phyloP scores from a whole-genome alignment of 2,888 invertebrate species.

The Pyrrhosoma nymphula region DNA sequence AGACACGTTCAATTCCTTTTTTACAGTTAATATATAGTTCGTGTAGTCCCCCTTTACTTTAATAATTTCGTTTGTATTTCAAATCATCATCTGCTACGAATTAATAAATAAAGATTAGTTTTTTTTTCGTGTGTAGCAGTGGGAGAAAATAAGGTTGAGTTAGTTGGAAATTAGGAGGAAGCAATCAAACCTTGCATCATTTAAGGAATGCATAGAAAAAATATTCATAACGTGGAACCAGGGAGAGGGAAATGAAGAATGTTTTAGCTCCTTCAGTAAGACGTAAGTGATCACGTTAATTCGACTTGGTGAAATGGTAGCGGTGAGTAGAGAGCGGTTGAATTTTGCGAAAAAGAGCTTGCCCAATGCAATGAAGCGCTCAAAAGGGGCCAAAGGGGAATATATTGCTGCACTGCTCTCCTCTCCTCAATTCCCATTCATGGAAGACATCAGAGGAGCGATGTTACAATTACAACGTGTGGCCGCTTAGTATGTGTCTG shows the following conservation, averaged over 20 bases:
- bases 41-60: too few species aligned
- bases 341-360: background rate
- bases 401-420: background rate
- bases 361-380: background rate
- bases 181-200: too few species aligned
- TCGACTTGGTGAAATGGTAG: background rate
- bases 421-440: constrained; percentile 40
- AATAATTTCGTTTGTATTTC: too few species aligned
- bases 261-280: background rate
- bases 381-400: constrained; percentile 23
- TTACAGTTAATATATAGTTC: too few species aligned
- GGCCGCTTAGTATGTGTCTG: background rate
- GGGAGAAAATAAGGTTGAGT: too few species aligned
- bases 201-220: too few species aligned
- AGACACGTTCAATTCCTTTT: too few species aligned
- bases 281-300: background rate
- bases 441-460: constrained; percentile 60
- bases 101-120: too few species aligned
- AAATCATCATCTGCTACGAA: too few species aligned
- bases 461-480: constrained; percentile 61
- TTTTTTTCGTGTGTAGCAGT: too few species aligned
- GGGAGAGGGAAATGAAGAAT: background rate
- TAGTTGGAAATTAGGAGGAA: too few species aligned
- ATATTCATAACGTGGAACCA: too few species aligned
- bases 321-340: background rate